Conservation (phyloP, 2,797 vertebrate genomes). For the Tapirus indicus region DNA sequence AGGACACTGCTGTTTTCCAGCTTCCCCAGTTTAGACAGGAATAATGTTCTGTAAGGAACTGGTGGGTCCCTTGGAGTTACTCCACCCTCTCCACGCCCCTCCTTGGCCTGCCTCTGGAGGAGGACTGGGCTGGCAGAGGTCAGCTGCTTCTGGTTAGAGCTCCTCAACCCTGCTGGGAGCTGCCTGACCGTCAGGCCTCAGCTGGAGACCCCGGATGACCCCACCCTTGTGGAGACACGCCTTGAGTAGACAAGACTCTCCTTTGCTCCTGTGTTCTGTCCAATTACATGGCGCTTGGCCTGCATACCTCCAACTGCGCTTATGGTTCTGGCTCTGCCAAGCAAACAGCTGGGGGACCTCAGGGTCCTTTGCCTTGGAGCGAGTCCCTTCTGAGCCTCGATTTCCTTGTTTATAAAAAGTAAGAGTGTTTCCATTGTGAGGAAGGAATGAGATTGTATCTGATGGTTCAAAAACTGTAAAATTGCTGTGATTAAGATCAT, state of each 20-base stretch:
- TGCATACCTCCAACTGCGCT: background rate
- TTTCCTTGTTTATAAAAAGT: background rate
- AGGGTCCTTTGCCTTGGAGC: background rate
- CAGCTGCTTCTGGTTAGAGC: background rate
- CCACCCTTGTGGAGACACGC: background rate
- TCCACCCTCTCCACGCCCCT: background rate
- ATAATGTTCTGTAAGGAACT: background rate
- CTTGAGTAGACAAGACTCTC: background rate
- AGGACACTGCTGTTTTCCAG: background rate
- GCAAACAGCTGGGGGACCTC: background rate
- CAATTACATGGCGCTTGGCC: rapidly evolving
- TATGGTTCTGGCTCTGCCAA: background rate
- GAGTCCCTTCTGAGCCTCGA: background rate
- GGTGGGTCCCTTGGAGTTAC: background rate
- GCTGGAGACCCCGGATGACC: background rate
- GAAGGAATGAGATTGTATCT: background rate
- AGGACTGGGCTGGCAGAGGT: background rate
- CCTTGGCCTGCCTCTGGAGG: background rate
- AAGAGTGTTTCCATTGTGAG: background rate
- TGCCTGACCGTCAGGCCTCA: background rate
- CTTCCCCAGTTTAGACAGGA: background rate
- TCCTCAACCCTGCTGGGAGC: background rate
- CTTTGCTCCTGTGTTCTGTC: background rate
- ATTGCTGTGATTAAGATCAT: background rate
- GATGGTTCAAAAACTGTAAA: background rate